These are phyloP conservation scores for Dasypolia templi DNA, from an alignment of 2,888 invertebrate genomes.

Conservation along the genomic window DNA sequence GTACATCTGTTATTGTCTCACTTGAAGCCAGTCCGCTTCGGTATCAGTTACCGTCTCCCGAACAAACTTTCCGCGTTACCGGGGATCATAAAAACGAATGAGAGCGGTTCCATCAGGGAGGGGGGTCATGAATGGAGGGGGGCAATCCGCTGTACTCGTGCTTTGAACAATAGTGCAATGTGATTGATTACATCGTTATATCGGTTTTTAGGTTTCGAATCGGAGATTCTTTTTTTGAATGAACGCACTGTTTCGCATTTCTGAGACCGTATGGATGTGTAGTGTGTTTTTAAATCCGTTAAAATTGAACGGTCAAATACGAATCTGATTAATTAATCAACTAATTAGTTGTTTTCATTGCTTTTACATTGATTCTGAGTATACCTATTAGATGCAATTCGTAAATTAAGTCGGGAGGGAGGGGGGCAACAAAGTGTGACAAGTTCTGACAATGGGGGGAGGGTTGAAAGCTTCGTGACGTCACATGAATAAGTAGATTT, in stretches of 20 bases:
- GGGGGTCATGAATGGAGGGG: neutral
- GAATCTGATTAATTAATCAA: neutral
- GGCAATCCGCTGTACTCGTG: constrained; percentile 5
- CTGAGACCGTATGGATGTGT: no score
- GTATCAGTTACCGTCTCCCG: constrained; percentile 54
- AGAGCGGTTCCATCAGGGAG: constrained; percentile 35
- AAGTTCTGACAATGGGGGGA: no score
- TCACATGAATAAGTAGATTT: no score
- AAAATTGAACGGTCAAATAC: neutral
- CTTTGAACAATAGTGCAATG: constrained; percentile 2
- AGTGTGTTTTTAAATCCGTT: neutral
- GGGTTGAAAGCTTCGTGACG: no score
- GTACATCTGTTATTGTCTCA: constrained; percentile 58
- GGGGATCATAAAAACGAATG: constrained; percentile 67
- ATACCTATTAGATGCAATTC: neutral
- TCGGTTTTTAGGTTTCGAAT: neutral
- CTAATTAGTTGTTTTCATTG: no score
- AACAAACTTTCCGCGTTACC: constrained; percentile 66
- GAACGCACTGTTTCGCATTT: neutral
- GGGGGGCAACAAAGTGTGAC: no score
- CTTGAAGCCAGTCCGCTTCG: constrained; percentile 31
- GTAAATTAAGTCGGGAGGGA: no score
- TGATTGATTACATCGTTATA: constrained; percentile 23
- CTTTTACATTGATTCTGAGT: neutral
- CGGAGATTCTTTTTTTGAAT: neutral